Evolutionary conservation across 1,140 invertebrate genomes (phyloP).

Genomic region (Acyrthosiphon pisum): DNA sequence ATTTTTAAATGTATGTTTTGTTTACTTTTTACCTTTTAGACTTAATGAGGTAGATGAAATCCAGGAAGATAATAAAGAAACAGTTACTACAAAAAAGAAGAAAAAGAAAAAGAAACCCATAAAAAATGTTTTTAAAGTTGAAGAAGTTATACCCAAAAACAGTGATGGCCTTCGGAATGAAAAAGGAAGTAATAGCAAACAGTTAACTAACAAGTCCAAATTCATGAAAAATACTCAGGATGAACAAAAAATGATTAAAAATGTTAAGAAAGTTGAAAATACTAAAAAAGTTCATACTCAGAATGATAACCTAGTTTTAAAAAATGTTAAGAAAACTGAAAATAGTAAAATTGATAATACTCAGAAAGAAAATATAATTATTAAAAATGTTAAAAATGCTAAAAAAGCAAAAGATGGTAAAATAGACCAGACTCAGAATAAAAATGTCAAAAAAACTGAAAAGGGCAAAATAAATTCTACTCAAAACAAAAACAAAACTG

Average conservation of each 20-base stretch:
- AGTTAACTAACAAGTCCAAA: not conserved
- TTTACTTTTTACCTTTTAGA: not conserved
- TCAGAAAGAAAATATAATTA: not conserved
- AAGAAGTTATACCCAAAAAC: not conserved
- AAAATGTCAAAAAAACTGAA: not conserved
- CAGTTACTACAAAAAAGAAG: constrained; percentile 12
- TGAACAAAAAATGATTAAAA: not conserved
- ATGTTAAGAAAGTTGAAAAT: not conserved
- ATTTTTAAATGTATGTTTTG: not conserved
- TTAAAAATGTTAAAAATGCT: not conserved
- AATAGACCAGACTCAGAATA: not conserved
- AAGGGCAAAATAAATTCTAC: not conserved
- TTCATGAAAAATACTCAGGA: not conserved
- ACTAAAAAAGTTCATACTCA: not conserved
- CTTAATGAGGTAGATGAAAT: constrained; percentile 17
- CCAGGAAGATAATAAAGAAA: constrained; percentile 6
- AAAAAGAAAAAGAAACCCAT: constrained; percentile 24
- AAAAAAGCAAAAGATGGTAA: not conserved
- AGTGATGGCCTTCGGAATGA: not conserved
- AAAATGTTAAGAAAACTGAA: not conserved
- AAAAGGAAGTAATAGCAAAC: not conserved
- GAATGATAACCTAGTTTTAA: not conserved
- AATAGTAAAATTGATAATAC: not conserved
- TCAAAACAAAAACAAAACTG: not conserved
- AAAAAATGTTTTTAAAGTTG: constrained; percentile 42